Evolutionary conservation across 2,113 vertebrate genomes (phyloP).

Genomic region (Forbesichthys papilliferus): DNA sequence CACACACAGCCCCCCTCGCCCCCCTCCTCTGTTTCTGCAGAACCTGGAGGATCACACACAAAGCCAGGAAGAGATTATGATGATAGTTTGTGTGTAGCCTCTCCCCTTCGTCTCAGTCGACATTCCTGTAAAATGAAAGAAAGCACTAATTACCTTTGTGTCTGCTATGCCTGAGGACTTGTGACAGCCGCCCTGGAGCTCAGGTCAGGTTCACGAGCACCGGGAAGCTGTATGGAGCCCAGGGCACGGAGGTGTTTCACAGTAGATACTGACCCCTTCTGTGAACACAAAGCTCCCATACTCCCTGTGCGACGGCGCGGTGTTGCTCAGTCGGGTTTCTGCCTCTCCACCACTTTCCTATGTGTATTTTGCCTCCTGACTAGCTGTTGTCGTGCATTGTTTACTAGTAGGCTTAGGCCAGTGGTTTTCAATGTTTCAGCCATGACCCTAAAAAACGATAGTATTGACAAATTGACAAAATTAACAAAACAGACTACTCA

Average conservation of each 20-base stretch:
- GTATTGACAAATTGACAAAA: too few species aligned
- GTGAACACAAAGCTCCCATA: conserved; percentile 27
- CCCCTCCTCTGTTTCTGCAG: conserved; percentile 47
- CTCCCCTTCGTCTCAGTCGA: conserved; percentile 59
- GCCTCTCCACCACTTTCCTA: too few species aligned
- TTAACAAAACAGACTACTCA: too few species aligned
- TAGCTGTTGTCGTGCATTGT: conserved; percentile 24
- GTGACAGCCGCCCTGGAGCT: conserved; percentile 59
- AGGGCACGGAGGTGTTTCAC: conserved; percentile 18
- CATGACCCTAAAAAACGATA: too few species aligned
- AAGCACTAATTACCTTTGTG: conserved; percentile 52
- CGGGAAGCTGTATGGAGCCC: neutral
- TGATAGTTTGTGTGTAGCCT: conserved; percentile 64
- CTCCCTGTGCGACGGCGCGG: neutral
- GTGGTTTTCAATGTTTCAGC: too few species aligned
- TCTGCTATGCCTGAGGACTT: conserved; percentile 54
- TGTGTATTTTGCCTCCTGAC: conserved; percentile 36
- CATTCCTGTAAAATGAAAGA: conserved; percentile 69
- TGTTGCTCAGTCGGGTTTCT: conserved; percentile 14
- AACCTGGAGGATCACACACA: conserved; percentile 59
- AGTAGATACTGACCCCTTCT: conserved; percentile 45
- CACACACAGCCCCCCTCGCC: conserved; percentile 2
- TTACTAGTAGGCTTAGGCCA: neutral
- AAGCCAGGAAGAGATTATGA: conserved; percentile 64
- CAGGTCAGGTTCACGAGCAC: conserved; percentile 45